Evolutionary conservation across 2,113 vertebrate species (phyloP), one percentile per base, ranked within the genome.

Genomic region (Rhynchomys soricoides): DNA sequence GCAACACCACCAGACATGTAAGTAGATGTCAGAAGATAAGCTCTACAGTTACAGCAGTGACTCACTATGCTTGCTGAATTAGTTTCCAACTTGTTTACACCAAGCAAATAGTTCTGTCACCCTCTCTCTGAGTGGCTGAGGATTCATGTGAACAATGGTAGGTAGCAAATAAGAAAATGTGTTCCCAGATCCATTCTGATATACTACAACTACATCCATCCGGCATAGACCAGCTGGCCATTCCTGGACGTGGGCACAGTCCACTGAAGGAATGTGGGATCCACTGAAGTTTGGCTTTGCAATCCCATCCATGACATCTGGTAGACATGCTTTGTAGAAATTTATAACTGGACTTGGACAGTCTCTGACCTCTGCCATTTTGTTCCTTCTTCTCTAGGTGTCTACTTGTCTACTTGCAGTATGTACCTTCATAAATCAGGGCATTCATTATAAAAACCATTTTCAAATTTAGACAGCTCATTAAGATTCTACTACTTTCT

Each of bases 181-280:
- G 98, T 99, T 99, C 77, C 99, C 99, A 97, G 99, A 99, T 97
- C 99, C 99, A 66, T 99, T 99, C 98, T 99, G 99, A n/a, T 99
- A 99, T 94, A 99, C 99, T 97, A 99, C 99, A 50, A 99, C 99
- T 99, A 99, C 99, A 96, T 99, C 99, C 95, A 99, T 97, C 77
- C 99, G 99, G 98, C 99, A 99, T 62, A 55, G 34, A 22, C 5
- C 21, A n/a, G 11, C 98, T 55, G 99, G 99, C 99, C 99, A 99
- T 62, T 99, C 99, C 98, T 99, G 99, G 70, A 99, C 98, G 78
- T 99, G 99, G 97, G 99, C 99, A 79, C 99, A 93, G 99, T 99
- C n/a, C n/a, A n/a, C n/a, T n/a, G n/a, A n/a, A n/a, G n/a, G n/a
- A n/a, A n/a, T n/a, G n/a, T n/a, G n/a, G 24, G 99, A 99, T 43